Evolutionary conservation across 2,113 vertebrate genomes (phyloP).

Genomic region (Saccopteryx leptura): DNA sequence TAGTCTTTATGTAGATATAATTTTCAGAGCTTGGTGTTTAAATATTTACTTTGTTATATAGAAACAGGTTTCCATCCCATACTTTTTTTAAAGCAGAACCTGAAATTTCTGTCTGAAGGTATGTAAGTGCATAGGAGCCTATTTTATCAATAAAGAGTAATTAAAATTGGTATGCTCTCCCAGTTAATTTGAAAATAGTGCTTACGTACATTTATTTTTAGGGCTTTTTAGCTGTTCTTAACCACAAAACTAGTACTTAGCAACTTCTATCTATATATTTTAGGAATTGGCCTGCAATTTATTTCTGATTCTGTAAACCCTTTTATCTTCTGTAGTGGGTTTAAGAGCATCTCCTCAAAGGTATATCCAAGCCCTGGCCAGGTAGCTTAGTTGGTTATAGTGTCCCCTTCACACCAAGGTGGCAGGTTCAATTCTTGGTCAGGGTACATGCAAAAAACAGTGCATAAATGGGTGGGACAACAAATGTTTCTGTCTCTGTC

Average conservation of each 20-base stretch:
- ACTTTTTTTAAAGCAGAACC: constrained; percentile 84
- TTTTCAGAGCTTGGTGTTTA: constrained; percentile 81
- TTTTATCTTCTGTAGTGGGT: neutral
- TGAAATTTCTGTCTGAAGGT: constrained; percentile 82
- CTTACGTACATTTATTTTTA: constrained; percentile 28
- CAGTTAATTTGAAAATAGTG: constrained; percentile 55
- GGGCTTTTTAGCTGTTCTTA: neutral
- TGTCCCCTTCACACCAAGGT: too few relatives aligned
- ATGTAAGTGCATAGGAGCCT: constrained; percentile 85
- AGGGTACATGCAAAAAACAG: too few relatives aligned
- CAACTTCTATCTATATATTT: neutral
- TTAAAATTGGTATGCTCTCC: constrained; percentile 63
- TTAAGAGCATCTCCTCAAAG: neutral
- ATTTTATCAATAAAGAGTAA: constrained; percentile 90
- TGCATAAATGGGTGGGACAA: too few relatives aligned
- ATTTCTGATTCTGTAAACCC: neutral
- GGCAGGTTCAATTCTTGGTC: too few relatives aligned
- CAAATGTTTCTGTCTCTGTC: too few relatives aligned
- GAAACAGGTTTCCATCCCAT: constrained; percentile 83
- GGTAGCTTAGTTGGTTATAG: too few relatives aligned
- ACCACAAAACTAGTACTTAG: neutral
- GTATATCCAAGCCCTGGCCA: neutral
- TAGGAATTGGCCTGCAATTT: neutral
- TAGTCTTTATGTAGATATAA: constrained; percentile 73
- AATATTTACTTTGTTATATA: constrained; percentile 77